Percentiles rank a stretch among this genome's conserved stretches.
These are phyloP conservation scores for Vannuccia rotundouncinata DNA, from an alignment of 2,888 invertebrate species.

Conservation along the genomic window DNA sequence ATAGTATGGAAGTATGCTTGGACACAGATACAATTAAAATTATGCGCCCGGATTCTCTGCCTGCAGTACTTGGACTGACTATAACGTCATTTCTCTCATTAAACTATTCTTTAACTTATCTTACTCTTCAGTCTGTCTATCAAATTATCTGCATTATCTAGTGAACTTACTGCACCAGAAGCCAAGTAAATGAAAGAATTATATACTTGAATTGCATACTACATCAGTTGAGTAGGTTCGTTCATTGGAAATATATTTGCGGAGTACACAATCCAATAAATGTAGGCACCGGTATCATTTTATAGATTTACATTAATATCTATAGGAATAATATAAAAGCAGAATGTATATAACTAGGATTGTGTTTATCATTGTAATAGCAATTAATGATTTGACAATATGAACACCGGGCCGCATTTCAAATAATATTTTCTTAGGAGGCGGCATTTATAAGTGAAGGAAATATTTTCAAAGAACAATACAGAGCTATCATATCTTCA, in stretches of 20 bases:
- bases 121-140: not conserved
- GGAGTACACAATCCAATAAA: no score
- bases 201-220: no score
- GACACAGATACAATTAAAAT: not conserved
- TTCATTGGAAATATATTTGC: no score
- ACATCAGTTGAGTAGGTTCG: no score
- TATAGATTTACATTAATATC: no score
- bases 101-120: not conserved
- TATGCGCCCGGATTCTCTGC: not conserved
- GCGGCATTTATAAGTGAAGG: not conserved
- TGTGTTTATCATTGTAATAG: no score
- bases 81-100: no score
- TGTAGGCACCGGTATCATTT: no score
- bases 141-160: not conserved
- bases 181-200: not conserved
- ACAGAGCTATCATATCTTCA: not conserved
- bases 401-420: not conserved
- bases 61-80: not conserved
- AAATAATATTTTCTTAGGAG: not conserved
- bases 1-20: not conserved
- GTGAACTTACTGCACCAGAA: not conserved
- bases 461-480: not conserved
- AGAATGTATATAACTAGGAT: no score
- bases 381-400: no score
- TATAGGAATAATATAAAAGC: no score